Base-by-base conservation (phyloP, 2,797 vertebrate genomes). In the Scolopax rusticola region DNA sequence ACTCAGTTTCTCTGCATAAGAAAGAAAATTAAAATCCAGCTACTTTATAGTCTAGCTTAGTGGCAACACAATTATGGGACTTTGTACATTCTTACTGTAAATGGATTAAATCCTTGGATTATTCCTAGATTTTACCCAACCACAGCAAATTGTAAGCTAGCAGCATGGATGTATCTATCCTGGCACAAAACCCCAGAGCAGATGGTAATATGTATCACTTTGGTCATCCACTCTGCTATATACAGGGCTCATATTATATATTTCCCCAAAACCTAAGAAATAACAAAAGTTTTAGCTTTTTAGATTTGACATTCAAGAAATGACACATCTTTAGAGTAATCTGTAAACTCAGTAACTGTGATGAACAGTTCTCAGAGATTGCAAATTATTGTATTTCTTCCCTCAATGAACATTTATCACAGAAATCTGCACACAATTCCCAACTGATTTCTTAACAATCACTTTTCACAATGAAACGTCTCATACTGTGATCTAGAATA, bases 371-470 rank as follows among this genome's bases (percentile, higher is more conserved):
- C 74, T 81, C 63, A 70, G 85, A 76, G 65, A 84, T 11, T 89
- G 56, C 48, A 70, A 88, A 89, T 84, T 56, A 75, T 6, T 79
- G 43, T 64, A 89, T 93, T 92, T 95, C 75, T 90, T 83, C 47
- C 20, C 70, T 79, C 71, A 95, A 41, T 90, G 36, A 92, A 88
- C 48, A 80, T 91, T 86, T 67, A 84, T 69, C 50, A 89, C 28
- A 77, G 51, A 88, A 94, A 91, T 94, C 45, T 84, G 57, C 64
- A 84, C 68, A 78, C 65, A 96, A 93, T 92, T 94, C 92, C 81
- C 92, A 91, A 77, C 12, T 38, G 88, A 59, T 84, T 95, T 92
- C 60, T 83, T 91, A 94, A 93, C 70, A 90, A 91, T 90, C 59
- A 53, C 71, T 93, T 83, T 89, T 93, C 87, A 94, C 75, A 93